Evolutionary conservation across 1,140 invertebrate genomes (phyloP).

Genomic region (Penaeus indicus): DNA sequence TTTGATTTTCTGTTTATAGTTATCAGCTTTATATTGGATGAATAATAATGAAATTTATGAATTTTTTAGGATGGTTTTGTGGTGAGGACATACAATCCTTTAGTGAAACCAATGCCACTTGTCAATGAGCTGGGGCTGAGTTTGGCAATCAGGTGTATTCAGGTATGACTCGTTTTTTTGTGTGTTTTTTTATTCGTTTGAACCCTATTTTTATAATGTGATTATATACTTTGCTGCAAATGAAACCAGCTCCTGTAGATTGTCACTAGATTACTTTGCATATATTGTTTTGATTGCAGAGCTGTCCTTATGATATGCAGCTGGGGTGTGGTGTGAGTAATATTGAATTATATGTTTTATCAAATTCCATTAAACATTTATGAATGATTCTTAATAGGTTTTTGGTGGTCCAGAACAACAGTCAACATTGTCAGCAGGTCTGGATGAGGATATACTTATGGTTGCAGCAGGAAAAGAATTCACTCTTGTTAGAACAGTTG

Average conservation of each 20-base stretch:
- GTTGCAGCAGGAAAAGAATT: constrained; percentile 88
- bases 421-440: constrained; percentile 71
- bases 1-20: no score
- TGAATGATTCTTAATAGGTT: constrained; percentile 17
- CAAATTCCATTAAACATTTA: background rate
- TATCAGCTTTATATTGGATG: no score
- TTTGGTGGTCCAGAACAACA: constrained; percentile 61
- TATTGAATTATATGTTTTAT: no score
- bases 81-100: constrained; percentile 82
- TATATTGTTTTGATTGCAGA: no score
- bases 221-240: no score
- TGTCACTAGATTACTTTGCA: no score
- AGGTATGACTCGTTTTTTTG: constrained; percentile 33
- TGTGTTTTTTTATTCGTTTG: background rate
- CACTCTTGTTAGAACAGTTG: constrained; percentile 81
- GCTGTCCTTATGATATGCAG: no score
- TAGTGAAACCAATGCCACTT: constrained; percentile 75
- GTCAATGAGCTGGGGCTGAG: constrained; percentile 68
- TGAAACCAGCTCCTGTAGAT: no score
- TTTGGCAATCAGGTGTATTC: constrained; percentile 60
- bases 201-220: no score
- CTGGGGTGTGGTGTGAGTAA: no score
- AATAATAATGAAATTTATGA: no score
- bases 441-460: constrained; percentile 79
- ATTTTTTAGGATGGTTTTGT: constrained; percentile 82